Conservation (phyloP, 1,140 invertebrate genomes). For the Orchesella cincta region DNA sequence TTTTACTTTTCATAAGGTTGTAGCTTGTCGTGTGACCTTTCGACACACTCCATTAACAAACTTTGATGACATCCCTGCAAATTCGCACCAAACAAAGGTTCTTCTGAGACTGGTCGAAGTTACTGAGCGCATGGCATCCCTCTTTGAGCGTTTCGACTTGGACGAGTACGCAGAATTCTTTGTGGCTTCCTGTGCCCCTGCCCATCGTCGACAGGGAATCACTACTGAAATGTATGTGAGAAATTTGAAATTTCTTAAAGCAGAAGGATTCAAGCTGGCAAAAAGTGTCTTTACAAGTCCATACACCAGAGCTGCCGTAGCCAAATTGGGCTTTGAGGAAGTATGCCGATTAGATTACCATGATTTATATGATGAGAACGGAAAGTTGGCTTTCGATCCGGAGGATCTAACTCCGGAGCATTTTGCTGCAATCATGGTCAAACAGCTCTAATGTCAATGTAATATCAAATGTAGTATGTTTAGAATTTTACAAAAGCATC, state of each 20-base stretch:
- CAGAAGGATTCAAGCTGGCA: conserved; percentile 37
- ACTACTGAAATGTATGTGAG: conserved; percentile 42
- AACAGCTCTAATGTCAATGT: conserved; percentile 13
- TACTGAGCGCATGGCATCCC: conserved; percentile 13
- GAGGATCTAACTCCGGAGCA: conserved; percentile 32
- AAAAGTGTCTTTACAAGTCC: conserved; percentile 43
- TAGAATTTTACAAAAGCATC: not conserved
- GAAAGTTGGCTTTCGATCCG: conserved; percentile 16
- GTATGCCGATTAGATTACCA: conserved; percentile 33
- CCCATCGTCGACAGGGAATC: conserved; percentile 36
- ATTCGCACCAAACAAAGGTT: conserved; percentile 3
- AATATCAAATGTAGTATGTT: not conserved
- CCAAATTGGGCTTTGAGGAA: conserved; percentile 37
- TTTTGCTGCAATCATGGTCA: conserved; percentile 40
- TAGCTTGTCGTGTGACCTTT: conserved; percentile 35
- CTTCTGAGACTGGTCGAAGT: conserved; percentile 30
- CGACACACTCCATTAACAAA: conserved; percentile 23
- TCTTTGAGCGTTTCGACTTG: conserved; percentile 33
- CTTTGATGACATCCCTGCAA: conserved; percentile 27
- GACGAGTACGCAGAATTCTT: conserved; percentile 40
- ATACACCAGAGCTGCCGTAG: conserved; percentile 33
- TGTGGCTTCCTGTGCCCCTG: conserved; percentile 28
- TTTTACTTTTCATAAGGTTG: conserved; percentile 27
- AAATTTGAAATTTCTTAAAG: conserved; percentile 35
- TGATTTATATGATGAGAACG: conserved; percentile 35